Percentiles rank a stretch among this genome's conserved stretches.
These are phyloP conservation scores for Tachina fera DNA, from an alignment of 2,888 invertebrate species.

Conservation along the genomic window DNA sequence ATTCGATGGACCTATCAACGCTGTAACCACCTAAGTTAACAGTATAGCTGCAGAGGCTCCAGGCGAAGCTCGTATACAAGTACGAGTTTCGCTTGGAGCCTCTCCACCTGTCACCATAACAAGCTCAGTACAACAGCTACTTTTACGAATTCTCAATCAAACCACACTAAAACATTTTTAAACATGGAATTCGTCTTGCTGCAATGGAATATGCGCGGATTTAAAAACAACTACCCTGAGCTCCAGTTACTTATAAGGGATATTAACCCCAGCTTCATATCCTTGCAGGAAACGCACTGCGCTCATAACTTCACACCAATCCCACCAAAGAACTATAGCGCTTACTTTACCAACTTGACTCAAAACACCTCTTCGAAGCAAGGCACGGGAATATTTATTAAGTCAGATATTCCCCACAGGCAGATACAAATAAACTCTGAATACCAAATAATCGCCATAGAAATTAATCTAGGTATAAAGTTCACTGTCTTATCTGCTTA, in stretches of 20 bases:
- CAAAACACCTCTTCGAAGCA: constrained; percentile 11
- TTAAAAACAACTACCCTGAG: background rate
- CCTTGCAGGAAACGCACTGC: background rate
- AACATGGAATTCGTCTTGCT: background rate
- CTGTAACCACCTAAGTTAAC: too few species aligned
- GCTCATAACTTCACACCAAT: background rate
- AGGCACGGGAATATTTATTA: constrained; percentile 12
- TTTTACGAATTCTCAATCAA: too few species aligned
- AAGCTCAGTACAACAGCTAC: background rate
- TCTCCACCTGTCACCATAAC: too few species aligned
- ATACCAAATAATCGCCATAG: background rate
- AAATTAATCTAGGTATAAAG: background rate
- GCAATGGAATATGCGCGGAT: background rate
- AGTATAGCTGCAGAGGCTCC: too few species aligned
- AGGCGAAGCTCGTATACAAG: too few species aligned
- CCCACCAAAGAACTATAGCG: background rate
- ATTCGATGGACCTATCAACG: too few species aligned
- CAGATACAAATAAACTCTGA: background rate
- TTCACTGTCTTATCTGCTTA: background rate
- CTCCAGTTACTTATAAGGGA: background rate
- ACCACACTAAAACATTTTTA: too few species aligned
- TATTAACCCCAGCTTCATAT: background rate
- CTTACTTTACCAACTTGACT: background rate
- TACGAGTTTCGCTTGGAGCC: too few species aligned
- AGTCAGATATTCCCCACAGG: constrained; percentile 3